Percentiles rank a stretch among this genome's conserved stretches.
These are phyloP conservation scores for Acanthacorydalis orientalis DNA, from an alignment of 2,888 invertebrate species.

Conservation along the genomic window DNA sequence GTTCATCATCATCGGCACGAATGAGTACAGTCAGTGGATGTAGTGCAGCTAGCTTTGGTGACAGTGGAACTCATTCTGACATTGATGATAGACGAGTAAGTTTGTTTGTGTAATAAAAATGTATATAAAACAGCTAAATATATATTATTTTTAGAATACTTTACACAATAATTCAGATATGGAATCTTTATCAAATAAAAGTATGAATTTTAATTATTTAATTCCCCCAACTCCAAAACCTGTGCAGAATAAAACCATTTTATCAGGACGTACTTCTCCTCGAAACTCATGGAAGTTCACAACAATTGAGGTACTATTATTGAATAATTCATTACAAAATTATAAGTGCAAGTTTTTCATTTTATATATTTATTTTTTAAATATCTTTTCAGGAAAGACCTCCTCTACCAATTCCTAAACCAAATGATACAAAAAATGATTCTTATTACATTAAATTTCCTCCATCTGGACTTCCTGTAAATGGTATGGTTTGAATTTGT, in stretches of 20 bases:
- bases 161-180: not conserved
- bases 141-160: not conserved
- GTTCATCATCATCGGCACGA: slow-evolving; percentile 61
- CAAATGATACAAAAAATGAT: slow-evolving; percentile 17
- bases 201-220: slow-evolving; percentile 28
- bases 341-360: not conserved
- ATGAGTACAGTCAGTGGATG: slow-evolving; percentile 57
- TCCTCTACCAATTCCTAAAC: slow-evolving; percentile 18
- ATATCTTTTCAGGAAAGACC: slow-evolving; percentile 17
- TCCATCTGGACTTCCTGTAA: slow-evolving; percentile 31
- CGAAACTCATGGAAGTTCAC: slow-evolving; percentile 17
- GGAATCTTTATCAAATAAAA: slow-evolving; percentile 8
- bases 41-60: slow-evolving; percentile 65
- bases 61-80: slow-evolving; percentile 74
- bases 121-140: no score
- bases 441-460: slow-evolving; percentile 34
- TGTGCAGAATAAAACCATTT: slow-evolving; percentile 17
- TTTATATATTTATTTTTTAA: not conserved
- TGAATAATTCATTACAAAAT: no score
- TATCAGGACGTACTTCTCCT: slow-evolving; percentile 11
- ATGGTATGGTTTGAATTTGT: slow-evolving; percentile 19
- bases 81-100: slow-evolving; percentile 51
- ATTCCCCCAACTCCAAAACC: slow-evolving; percentile 35
- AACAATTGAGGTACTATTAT: slow-evolving; percentile 16
- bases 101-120: not conserved